These are phyloP conservation scores for Procavia capensis DNA, from an alignment of 2,113 vertebrate genomes.

Conservation along the genomic window DNA sequence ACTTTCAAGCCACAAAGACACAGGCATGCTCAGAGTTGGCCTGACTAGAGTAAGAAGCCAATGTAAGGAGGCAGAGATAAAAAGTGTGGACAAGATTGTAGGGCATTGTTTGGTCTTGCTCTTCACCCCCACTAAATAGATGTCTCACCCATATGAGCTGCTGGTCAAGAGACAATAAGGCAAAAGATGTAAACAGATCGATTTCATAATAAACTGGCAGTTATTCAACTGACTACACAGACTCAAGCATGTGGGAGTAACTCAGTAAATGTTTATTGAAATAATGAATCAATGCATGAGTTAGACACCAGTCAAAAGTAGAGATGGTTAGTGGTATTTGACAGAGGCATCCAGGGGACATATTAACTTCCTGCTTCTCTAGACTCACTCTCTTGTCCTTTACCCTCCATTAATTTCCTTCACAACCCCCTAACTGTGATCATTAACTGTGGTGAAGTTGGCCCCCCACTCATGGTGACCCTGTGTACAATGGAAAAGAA, in stretches of 20 bases:
- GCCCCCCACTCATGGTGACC: neutral
- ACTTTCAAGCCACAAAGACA: neutral
- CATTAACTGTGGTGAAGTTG: neutral
- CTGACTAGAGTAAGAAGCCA: neutral
- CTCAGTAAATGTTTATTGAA: conserved; percentile 56
- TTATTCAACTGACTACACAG: neutral
- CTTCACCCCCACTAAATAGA: neutral
- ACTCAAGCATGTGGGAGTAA: neutral
- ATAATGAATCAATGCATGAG: conserved; percentile 44
- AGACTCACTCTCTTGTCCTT: neutral
- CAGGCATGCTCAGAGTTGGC: neutral
- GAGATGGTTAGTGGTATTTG: neutral
- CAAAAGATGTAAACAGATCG: neutral
- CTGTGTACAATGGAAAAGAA: neutral
- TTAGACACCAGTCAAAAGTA: conserved; percentile 23
- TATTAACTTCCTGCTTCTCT: neutral
- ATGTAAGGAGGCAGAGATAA: neutral
- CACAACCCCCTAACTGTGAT: neutral
- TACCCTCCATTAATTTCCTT: neutral
- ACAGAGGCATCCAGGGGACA: neutral
- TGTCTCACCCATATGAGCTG: neutral
- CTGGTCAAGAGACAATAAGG: neutral
- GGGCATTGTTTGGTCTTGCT: neutral
- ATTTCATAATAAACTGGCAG: conserved; percentile 21
- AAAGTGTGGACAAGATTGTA: neutral